Evolutionary conservation across 2,797 vertebrate genomes (phyloP), one percentile per base, ranked within the genome.

Genomic region (Rhadinocentrus ornatus): DNA sequence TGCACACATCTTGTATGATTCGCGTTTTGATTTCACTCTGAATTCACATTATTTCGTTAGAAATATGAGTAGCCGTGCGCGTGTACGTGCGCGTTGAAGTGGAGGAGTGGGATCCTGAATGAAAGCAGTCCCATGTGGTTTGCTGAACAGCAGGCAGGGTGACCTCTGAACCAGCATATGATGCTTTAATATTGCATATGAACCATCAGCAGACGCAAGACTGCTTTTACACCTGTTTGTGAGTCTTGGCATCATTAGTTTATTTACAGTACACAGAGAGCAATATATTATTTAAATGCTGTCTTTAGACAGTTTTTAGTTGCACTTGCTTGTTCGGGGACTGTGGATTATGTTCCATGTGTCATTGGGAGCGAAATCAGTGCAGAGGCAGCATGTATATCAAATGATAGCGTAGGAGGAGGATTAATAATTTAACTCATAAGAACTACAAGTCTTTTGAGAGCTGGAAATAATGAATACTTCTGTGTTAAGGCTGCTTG

Each of bases 401-500:
- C 73, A 87, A 83, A 88, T 83, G 75, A 79, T 67, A 73, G 83
- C 81, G 89, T 84, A 89, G 81, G 90, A 89, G 84, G 82, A 73
- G 75, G 82, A 90, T 92, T 90, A 87, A 88, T 91, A 78, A 90
- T 88, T 92, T 46, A 91, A 84, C 78, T 81, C 73, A 62, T 75
- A 76, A 79, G 86, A 78, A 86, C 81, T 73, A 77, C 71, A 78
- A 76, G 84, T 84, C 82, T 87, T 83, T 66, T 24, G 77, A 85
- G 86, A 81, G 34, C 75, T 77, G 59, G 59, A 31, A 65, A 66
- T 77, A 81, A 83, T 81, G 78, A 87, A 79, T 66, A 46, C 31
- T 26, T 56, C 50, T 66, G 55, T 71, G 57, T 73, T 59, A 3
- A 67, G 48, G 77, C 76, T 82, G 67, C 41, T 48, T 32, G 39